Base-by-base conservation (phyloP, 2,797 vertebrate genomes). In the Nothura maculosa region DNA sequence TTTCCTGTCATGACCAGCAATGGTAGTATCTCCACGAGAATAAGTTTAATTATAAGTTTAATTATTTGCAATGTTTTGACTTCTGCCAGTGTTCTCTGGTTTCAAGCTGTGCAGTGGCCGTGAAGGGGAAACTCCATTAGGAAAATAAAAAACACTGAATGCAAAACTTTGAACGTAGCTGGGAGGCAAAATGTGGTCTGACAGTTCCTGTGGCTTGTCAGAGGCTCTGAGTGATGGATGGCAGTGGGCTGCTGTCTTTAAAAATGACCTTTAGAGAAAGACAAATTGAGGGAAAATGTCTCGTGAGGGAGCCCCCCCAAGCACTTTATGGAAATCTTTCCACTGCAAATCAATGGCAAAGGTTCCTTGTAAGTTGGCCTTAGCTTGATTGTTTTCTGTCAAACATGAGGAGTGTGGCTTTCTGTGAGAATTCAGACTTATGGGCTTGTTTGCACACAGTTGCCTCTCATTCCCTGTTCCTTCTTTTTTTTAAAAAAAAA, bases 121-220 rank as follows among this genome's bases (percentile, higher is more conserved):
- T 61, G 85, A 57, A 87, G 48, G 62, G 50, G 89, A 72, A 93
- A 38, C 66, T 83, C 85, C 12, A 61, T 85, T 58, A 90, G 81
- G 64, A 68, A 78, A 93, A 85, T 43, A 70, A 93, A 93, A 63
- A 75, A 42, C 1, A 3, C 18, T 87, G 63, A 79, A 70, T 47
- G 54, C 34, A 64, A 76, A 94, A 57, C 80, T 76, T 87, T 91
- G 89, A 75, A 25, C 10, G 67, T 52, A 76, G 50, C 83, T 3
- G 6, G 70, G 67, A 95, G 87, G 87, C 70, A 62, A 79, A 80
- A 63, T 54, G 54, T 82, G 61, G 74, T 62, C 68, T 93, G 81
- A 91, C 85, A 86, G 93, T 70, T 91, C 75, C 81, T 82, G 50
- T 74, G 92, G 85, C 85, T 74, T 88, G 85, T 94, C 89, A 96